A percentile compares a stretch with the other conserved stretches of the same genome.
Evolutionary conservation across 2,888 invertebrate species (phyloP).

Genomic region (Drosophila falleni): DNA sequence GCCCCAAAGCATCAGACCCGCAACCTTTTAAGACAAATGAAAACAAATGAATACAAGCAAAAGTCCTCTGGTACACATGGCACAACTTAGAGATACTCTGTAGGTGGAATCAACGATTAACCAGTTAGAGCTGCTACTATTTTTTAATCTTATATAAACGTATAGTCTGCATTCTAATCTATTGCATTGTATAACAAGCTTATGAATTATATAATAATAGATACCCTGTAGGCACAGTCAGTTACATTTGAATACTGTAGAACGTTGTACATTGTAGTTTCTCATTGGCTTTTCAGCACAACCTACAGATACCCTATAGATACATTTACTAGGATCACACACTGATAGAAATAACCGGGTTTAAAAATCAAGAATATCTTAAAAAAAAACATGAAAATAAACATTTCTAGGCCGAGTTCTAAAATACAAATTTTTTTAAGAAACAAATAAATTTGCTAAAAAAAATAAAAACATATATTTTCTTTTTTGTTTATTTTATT

Average conservation of each 20-base stretch:
- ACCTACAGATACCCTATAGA: not conserved
- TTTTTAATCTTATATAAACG: too few species aligned
- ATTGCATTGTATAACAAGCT: not conserved
- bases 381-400: too few species aligned
- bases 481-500: too few species aligned
- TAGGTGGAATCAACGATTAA: not conserved
- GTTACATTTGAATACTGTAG: not conserved
- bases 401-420: too few species aligned
- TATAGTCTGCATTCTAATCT: too few species aligned
- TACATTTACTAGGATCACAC: not conserved
- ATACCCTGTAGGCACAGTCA: not conserved
- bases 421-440: too few species aligned
- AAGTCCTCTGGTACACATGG: not conserved
- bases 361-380: too few species aligned
- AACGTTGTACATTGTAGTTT: not conserved
- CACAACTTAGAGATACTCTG: not conserved
- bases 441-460: too few species aligned
- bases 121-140: not conserved
- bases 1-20: constrained; percentile 30
- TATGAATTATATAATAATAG: not conserved
- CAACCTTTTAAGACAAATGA: constrained; percentile 55
- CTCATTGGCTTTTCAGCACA: not conserved
- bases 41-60: constrained; percentile 60
- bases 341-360: too few species aligned
- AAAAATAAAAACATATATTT: too few species aligned